Evolutionary conservation across 2,888 invertebrate species (phyloP), one percentile per base, ranked within the genome.

Genomic region (Hirudinaria manillensis): DNA sequence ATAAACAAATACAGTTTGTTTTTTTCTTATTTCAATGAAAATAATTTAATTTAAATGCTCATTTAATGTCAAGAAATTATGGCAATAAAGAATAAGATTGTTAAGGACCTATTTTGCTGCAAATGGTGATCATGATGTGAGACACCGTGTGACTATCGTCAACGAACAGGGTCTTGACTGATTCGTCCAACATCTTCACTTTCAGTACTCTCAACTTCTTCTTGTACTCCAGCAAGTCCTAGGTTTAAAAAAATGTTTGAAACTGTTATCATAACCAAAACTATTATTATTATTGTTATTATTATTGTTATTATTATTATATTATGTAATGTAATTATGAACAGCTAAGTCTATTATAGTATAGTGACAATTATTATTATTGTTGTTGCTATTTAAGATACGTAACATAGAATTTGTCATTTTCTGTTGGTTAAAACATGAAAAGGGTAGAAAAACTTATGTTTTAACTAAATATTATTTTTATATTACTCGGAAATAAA

Each of bases 141-240:
- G 94, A 93, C 21, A 99, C 95, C 29, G 95, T 92, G 85, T 96
- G 96, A 76, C 94, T 95, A 87, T 99, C 99, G 85, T 99, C 99
- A 21, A 99, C 97, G 80, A 94, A 86, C 81, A 99, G 89, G 0
- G 97, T 98, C 88, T 99, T 99, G 74, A 97, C 90, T 0, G 94
- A 90, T 66, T 91, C 91, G 85, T 99, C 99, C 83, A 99, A 88
- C 92, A 97, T 98, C 81, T 96, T 90, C 1, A 99, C 94, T 79
- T 93, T 89, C 32, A 99, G 87, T 29, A 93, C 93, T 81, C 98
- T 89, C 81, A 94, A 89, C 87, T 99, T 99, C 85, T 93, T 91
- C 82, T 93, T 90, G 87, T 97, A 98, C 86, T 98, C 97, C 79
- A 99, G 87, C 66, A 93, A 87, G 86, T 99, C 97, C 88, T 89